Evolutionary conservation across 2,113 vertebrate species (phyloP), one percentile per base, ranked within the genome.

Genomic region (Poecile atricapillus): DNA sequence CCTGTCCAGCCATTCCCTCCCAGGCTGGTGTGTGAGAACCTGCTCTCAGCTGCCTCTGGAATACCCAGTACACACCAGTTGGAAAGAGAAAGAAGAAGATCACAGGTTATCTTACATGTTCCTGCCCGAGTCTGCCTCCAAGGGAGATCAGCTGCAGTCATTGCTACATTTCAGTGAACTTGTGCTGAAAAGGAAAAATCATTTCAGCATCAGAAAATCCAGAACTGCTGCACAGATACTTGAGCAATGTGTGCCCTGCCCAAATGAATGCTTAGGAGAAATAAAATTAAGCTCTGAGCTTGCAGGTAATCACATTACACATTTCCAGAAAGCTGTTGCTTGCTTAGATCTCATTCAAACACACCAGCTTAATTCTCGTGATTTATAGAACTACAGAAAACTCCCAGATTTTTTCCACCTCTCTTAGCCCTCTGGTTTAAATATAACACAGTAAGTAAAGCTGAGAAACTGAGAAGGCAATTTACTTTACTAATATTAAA

Each of bases 361-460:
- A 82, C 33, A 60, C 15, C 35, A 75, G 56, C 53, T 71, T 92
- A 75, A 88, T 56, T 89, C 53, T 53, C 28, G 37, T 83, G 92
- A 94, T 96, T 94, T 96, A 92, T 71, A 50, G 85, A 88, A 53
- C 59, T 88, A 47, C 30, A 92, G 60, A 90, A 94, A 90, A 63
- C 47, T 67, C 44, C 56, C 19, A 52, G 35, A 39, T 79, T 73
- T 58, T 52, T 70, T 15, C 5, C 27, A n/a, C 6, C 15, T 5
- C 39, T 58, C 35, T 90, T 47, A 91, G 65, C 46, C 20, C 24
- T 60, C 64, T 86, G 35, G 50, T 93, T 95, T 90, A 95, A 91
- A 77, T 91, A 41, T 37, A 94, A 83, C 43, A 41, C 22, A 77
- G 52, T 44, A 44, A 88, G n/a, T 70, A 52, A 63, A 86, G 63